Conservation (phyloP, 2,113 vertebrate genomes). For the Halcyon malimbica region DNA sequence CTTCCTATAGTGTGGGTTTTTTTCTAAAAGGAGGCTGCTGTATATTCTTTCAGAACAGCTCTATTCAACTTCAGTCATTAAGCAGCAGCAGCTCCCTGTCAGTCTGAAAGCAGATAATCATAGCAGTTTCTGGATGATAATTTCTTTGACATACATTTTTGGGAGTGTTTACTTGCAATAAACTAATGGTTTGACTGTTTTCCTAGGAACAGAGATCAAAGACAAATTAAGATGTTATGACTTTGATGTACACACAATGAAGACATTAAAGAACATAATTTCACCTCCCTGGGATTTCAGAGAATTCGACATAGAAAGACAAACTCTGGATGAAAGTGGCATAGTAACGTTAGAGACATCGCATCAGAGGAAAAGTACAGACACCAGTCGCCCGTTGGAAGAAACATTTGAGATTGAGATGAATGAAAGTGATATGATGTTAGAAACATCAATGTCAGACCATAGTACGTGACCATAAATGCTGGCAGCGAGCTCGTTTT, state of each 20-base stretch:
- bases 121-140: background rate
- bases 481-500: background rate
- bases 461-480: slow-evolving; percentile 84
- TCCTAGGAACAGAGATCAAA: slow-evolving; percentile 92
- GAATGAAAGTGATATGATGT: slow-evolving; percentile 97
- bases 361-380: slow-evolving; percentile 84
- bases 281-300: slow-evolving; percentile 86
- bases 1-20: background rate
- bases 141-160: background rate
- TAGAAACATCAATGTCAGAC: slow-evolving; percentile 96
- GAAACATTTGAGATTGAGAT: slow-evolving; percentile 94
- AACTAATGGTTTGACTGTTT: slow-evolving; percentile 41
- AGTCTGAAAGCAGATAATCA: background rate
- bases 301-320: slow-evolving; percentile 82
- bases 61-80: background rate
- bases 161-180: background rate
- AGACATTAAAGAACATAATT: slow-evolving; percentile 94
- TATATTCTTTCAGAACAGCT: background rate
- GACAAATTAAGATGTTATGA: slow-evolving; percentile 91
- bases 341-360: slow-evolving; percentile 84
- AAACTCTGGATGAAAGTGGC: slow-evolving; percentile 84
- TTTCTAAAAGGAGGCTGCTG: background rate
- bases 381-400: slow-evolving; percentile 83
- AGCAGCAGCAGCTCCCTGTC: background rate
- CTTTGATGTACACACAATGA: slow-evolving; percentile 86